Evolutionary conservation across 2,113 vertebrate genomes (phyloP).

Genomic region (Vidua macroura): DNA sequence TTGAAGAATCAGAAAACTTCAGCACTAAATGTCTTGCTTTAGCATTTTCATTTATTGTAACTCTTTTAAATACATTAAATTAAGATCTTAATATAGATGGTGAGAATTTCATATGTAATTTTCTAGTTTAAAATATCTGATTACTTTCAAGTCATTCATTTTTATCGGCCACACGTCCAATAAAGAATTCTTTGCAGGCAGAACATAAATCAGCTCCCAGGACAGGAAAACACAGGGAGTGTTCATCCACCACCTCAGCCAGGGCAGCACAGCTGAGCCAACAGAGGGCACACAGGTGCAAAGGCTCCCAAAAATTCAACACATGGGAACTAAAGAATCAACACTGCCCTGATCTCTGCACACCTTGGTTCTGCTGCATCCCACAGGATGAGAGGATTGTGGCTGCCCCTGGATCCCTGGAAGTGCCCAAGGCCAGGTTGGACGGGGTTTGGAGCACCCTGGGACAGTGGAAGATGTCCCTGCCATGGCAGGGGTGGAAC

Average conservation of each 20-base stretch:
- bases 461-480: neutral
- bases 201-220: neutral
- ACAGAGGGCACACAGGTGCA: neutral
- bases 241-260: neutral
- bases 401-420: neutral
- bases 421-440: rapidly evolving
- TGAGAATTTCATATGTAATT: neutral
- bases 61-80: neutral
- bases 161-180: neutral
- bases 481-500: neutral
- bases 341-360: neutral
- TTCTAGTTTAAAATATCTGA: neutral
- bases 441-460: rapidly evolving
- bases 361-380: neutral
- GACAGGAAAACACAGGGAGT: neutral
- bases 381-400: neutral
- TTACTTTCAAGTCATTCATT: neutral
- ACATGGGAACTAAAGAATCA: neutral
- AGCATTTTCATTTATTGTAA: neutral
- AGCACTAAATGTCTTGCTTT: neutral
- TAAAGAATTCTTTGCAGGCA: neutral
- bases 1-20: neutral
- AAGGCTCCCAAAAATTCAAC: neutral
- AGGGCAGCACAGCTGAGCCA: neutral
- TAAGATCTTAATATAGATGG: neutral